Base-by-base conservation (phyloP, 2,113 vertebrate genomes). In the Rhinoptilus africanus region DNA sequence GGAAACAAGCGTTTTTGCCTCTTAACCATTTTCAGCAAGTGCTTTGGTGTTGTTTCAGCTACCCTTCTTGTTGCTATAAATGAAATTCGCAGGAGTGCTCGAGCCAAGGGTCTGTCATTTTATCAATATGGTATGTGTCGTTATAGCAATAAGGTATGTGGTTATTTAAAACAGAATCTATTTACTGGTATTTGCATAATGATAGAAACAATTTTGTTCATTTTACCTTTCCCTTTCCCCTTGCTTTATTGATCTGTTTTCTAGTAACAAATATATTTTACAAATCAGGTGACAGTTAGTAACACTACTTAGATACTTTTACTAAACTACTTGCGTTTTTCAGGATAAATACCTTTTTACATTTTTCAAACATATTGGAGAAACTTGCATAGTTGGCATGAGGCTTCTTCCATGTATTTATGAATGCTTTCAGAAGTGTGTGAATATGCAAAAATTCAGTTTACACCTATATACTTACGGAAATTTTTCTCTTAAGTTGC, bases 61-160 rank as follows among this genome's bases (percentile, higher is more conserved):
- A 99, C 99, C 8, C 98, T 99, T 88, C 98, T 99, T 62, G 99
- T 99, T 86, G 99, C 99, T 81, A 84, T 99, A 96, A 99, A 99
- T 97, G 99, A 99, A 98, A 99, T 99, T 92, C 99, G 98, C 93
- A 99, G 98, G 97, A 99, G 99, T 77, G 98, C 99, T 85, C 98
- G 75, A 57, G 96, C 98, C 71, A 98, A 99, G 34, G 98, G 98
- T 62, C 23, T 99, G 51, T 98, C 99, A 22, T 99, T 99, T 98
- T 99, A 99, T 94, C 99, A 99, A 64, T 99, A 99, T 87, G 99
- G 99, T 99, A 98, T 47, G 98, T 98, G 45, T 88, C 28, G 6
- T 87, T 95, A 16, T 64, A 98, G 85, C 98, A 99, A 57, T 99
- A 99, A 78, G 98, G 98, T 99, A 97, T 54, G 98, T 98, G 32